Evolutionary conservation across 2,888 invertebrate genomes (phyloP), one percentile per base, ranked within the genome.

Genomic region (Lottia gigantea): DNA sequence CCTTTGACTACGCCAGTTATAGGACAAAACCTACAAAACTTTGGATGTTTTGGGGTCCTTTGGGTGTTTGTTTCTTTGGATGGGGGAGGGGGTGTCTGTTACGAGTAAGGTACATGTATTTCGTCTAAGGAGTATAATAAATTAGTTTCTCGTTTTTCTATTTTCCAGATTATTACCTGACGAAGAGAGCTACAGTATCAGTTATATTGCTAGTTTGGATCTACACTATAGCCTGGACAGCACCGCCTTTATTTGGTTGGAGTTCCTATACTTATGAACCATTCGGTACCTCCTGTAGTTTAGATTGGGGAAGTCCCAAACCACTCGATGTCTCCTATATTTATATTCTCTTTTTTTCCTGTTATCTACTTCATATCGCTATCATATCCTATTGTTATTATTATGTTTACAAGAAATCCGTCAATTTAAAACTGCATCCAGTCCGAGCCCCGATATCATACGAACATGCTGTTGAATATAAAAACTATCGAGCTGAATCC

Each of bases 201-300:
- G 71, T 71, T 19, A 49, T 77, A 7, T 62, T 67, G 11, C 64
- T 63, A 8, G 63, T 69, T 2, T 79, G 79, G 79, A 25, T 71
- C 8, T 69, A 72, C 45, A 26, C 73, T 25, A 2, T 76, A 25
- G 14, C 73, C 15, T 74, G 71, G 68, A 71, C 75, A 1, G 67
- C 70, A 25, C 69, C 67, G 0, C 79, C 79, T 2, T 63, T 79
- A 63, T 14, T 79, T 46, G 79, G 79, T 8, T 76, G 77, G 79
- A 75, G 71, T 66, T 16, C 46, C 46, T 80, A 76, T 68, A 74
- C 70, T 40, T 71, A 68, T 25, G 80, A 80, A 45, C 74, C 77
- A 0, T 80, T 76, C 65, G 75, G 76, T 16, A 78, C 77, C 12
- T 76, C 80, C 45, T 80, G 80, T 68, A 75, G 72, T 26, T 72